Conservation (phyloP, 2,113 vertebrate genomes). For the Hyla sarda region DNA sequence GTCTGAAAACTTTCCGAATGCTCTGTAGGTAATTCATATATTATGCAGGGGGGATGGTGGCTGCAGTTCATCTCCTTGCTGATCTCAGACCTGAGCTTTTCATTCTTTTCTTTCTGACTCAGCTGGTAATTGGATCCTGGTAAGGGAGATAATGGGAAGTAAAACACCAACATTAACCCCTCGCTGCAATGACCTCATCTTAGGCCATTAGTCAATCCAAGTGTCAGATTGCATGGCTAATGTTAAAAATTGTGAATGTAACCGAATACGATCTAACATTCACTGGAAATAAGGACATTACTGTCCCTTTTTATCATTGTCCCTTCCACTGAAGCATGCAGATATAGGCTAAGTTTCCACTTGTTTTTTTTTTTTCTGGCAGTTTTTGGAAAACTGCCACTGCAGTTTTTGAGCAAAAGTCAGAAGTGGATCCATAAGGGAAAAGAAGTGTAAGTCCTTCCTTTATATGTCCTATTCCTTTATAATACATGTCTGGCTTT, state of each 20-base stretch:
- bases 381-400: too few species aligned
- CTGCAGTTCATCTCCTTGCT: conserved; percentile 16
- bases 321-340: not conserved
- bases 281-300: not conserved
- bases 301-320: not conserved
- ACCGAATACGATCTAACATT: not conserved
- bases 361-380: too few species aligned
- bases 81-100: conserved; percentile 42
- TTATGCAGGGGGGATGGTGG: conserved; percentile 44
- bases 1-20: too few species aligned
- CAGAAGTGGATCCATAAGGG: too few species aligned
- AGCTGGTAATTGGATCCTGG: conserved; percentile 48
- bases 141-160: conserved; percentile 44
- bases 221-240: conserved; percentile 26
- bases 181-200: conserved; percentile 15
- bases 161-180: conserved; percentile 36
- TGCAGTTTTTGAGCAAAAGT: too few species aligned
- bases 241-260: not conserved
- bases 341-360: too few species aligned
- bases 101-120: conserved; percentile 51
- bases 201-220: conserved; percentile 11
- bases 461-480: too few species aligned
- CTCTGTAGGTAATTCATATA: conserved; percentile 28
- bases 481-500: too few species aligned
- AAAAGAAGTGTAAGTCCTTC: too few species aligned